Percentiles rank a stretch among this genome's conserved stretches.
Conservation (phyloP, 1,140 invertebrate species). For the Ceratina australensis region DNA sequence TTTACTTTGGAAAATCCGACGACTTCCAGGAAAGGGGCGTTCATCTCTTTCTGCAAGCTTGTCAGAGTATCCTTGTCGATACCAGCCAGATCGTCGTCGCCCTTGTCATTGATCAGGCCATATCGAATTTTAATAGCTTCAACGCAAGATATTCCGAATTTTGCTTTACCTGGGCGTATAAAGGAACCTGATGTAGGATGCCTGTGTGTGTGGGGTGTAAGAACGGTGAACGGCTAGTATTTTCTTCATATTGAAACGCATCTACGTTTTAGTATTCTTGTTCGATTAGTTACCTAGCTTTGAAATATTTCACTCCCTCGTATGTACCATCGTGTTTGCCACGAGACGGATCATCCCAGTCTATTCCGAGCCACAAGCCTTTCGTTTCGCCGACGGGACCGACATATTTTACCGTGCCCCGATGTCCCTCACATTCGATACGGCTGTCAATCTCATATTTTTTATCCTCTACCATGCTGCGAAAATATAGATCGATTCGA, state of each 20-base stretch:
- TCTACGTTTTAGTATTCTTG: not conserved
- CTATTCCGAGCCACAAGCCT: conserved; percentile 92
- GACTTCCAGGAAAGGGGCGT: conserved; percentile 90
- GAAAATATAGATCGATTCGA: conserved; percentile 38
- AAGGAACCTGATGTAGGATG: conserved; percentile 90
- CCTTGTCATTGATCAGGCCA: conserved; percentile 82
- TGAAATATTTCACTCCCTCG: conserved; percentile 90
- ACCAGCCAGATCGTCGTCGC: conserved; percentile 79
- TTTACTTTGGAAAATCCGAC: conserved; percentile 93
- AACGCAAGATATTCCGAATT: conserved; percentile 84
- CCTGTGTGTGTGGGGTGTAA: conserved; percentile 61
- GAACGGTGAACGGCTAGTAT: not conserved
- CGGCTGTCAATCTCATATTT: conserved; percentile 79
- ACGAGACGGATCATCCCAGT: conserved; percentile 93
- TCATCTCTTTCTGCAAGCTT: conserved; percentile 83
- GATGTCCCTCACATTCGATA: conserved; percentile 80
- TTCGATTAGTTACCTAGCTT: conserved; percentile 82
- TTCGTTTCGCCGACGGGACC: conserved; percentile 81
- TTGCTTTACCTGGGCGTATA: conserved; percentile 89
- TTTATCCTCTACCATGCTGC: conserved; percentile 75
- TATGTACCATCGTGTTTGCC: conserved; percentile 95
- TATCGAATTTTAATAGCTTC: conserved; percentile 88
- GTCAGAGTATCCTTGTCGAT: conserved; percentile 83
- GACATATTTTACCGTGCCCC: conserved; percentile 82
- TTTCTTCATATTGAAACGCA: conserved; percentile 1